Conservation (phyloP, 2,888 invertebrate genomes). For the Eupithecia pulchellata region DNA sequence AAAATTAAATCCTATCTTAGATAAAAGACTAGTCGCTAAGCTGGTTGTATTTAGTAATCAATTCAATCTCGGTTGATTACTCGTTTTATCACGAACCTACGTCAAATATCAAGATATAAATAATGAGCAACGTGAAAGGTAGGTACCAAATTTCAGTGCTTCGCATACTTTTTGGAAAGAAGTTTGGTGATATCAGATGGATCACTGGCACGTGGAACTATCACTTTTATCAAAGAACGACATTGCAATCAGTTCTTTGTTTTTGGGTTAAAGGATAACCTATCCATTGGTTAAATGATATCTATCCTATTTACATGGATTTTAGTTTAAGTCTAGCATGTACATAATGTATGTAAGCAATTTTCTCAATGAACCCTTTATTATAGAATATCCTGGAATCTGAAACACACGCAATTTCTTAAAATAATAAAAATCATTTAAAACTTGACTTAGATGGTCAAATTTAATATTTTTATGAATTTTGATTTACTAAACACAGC, state of each 20-base stretch:
- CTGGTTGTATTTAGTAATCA: constrained; percentile 2
- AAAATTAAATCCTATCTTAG: constrained; percentile 1
- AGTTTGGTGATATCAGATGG: not conserved
- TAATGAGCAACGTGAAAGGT: not conserved
- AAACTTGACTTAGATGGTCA: no score
- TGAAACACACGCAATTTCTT: no score
- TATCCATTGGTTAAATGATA: no score
- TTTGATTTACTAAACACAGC: no score
- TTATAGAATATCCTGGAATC: no score
- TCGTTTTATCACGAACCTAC: constrained; percentile 11
- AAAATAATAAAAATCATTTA: no score
- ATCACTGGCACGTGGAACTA: not conserved
- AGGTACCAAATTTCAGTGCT: not conserved
- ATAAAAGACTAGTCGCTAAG: not conserved
- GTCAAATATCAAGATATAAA: no score
- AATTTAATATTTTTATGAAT: no score
- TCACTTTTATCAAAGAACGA: not conserved
- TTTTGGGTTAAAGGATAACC: not conserved
- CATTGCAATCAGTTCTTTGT: constrained; percentile 1
- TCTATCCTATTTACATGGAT: no score
- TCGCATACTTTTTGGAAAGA: not conserved
- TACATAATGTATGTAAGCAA: no score
- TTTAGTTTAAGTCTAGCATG: no score
- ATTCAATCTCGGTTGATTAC: constrained; percentile 15
- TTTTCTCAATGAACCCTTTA: no score